Conservation (phyloP, 2,797 vertebrate species). For the Argya squamiceps region DNA sequence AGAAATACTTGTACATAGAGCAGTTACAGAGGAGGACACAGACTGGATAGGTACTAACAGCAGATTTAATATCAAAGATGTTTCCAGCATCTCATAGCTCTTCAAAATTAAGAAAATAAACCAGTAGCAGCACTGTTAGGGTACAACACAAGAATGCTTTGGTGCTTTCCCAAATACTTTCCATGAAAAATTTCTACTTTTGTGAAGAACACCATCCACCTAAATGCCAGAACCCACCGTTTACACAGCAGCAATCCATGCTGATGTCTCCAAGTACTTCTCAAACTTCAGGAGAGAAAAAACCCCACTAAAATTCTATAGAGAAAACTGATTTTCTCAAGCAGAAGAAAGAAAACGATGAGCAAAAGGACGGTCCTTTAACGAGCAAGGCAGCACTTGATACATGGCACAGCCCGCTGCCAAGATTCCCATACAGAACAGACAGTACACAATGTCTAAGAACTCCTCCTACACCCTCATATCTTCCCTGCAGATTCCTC, state of each 20-base stretch:
- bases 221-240: not conserved
- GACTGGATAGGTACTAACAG: not conserved
- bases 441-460: slow-evolving; percentile 35
- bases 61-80: not conserved
- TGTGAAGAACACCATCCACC: not conserved
- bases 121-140: not conserved
- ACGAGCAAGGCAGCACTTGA: not conserved
- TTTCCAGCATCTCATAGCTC: not conserved
- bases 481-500: slow-evolving; percentile 16
- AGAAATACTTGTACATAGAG: not conserved
- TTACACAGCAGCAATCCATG: not conserved
- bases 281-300: not conserved
- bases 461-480: slow-evolving; percentile 41
- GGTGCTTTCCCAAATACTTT: not conserved
- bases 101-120: not conserved
- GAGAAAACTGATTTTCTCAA: not conserved
- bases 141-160: not conserved
- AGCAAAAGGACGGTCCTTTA: not conserved
- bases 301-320: not conserved
- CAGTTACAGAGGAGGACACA: not conserved
- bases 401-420: not conserved
- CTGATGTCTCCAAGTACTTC: not conserved
- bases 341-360: not conserved
- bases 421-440: slow-evolving; percentile 57
- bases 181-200: not conserved